Base-by-base conservation (phyloP, 2,113 vertebrate species). In the Phocoena phocoena region DNA sequence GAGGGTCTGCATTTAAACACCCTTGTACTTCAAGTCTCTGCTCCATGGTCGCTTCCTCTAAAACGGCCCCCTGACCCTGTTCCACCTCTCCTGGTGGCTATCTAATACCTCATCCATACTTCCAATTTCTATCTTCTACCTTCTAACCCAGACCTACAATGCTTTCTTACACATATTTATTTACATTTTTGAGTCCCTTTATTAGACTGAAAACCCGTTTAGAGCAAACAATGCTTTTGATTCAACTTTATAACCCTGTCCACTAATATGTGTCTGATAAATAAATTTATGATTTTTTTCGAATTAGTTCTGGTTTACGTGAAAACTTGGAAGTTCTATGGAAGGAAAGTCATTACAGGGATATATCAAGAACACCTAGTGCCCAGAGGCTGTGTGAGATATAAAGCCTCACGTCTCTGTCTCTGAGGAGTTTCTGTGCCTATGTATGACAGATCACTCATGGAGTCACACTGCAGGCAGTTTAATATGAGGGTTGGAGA, bases 401-500 rank as follows among this genome's bases (percentile, higher is more conserved):
- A 90, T 73, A 68, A 97, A 96, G 88, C 70, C 68, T 89, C 53
- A 73, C 20, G 6, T 73, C 90, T 93, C 87, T 80, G 36, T 92
- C 97, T 96, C 97, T 5, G 5, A 96, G 97, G 97, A 96, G 83
- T 81, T 88, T 86, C 96, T 91, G 81, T 94, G 96, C 91, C 93
- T 93, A 12, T 67, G 65, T 58, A 33, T 85, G 92, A 97, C 89
- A 93, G 86, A 96, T 96, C 96, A 89, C 86, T 97, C 93, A 36
- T 21, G 47, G 95, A 96, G 68, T 96, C 93, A 87, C 96, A 80
- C 80, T 53, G 93, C 94, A 31, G 97, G 96, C 53, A 96, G 93
- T 96, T 95, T 96, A 97, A 96, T 94, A 87, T 53, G 85, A 97
- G 87, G 95, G 95, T 23, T 96, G 96, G 97, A 92, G 80, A 98